These are phyloP conservation scores for Schlechtendalia chinensis DNA, from an alignment of 1,140 invertebrate genomes.

Conservation along the genomic window DNA sequence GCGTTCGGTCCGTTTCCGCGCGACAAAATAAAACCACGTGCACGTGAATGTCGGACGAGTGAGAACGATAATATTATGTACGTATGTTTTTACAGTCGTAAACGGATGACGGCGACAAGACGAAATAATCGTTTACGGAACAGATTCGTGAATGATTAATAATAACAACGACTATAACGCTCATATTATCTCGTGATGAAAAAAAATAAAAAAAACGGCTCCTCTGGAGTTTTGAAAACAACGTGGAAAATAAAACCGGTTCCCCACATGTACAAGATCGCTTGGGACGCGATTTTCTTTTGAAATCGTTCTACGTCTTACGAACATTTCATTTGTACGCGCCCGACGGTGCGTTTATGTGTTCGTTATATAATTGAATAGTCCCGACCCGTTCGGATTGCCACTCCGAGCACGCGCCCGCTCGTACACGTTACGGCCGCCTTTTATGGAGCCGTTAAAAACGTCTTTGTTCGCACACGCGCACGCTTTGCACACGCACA, in stretches of 20 bases:
- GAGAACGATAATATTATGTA: no score
- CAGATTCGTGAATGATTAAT: no score
- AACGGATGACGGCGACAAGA: neutral
- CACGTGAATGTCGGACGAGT: no score
- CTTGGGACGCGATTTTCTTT: slow-evolving; percentile 2
- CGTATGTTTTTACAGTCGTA: no score
- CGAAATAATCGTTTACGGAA: neutral
- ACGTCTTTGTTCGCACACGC: neutral
- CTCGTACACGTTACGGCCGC: neutral
- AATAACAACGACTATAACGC: no score
- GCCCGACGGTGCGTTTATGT: neutral
- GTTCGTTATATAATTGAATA: neutral
- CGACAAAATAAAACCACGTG: no score
- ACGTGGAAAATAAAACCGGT: neutral
- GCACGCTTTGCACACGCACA: no score
- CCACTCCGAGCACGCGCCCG: neutral
- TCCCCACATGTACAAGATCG: no score
- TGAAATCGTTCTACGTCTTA: neutral
- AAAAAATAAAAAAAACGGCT: no score
- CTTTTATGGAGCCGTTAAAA: slow-evolving; percentile 15
- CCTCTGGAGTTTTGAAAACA: no score
- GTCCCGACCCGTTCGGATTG: neutral
- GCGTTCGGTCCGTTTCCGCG: no score
- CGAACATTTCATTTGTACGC: neutral
- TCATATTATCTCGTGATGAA: no score